Base-by-base conservation (phyloP, 1,140 invertebrate genomes). In the Drosophila equinoxialis region DNA sequence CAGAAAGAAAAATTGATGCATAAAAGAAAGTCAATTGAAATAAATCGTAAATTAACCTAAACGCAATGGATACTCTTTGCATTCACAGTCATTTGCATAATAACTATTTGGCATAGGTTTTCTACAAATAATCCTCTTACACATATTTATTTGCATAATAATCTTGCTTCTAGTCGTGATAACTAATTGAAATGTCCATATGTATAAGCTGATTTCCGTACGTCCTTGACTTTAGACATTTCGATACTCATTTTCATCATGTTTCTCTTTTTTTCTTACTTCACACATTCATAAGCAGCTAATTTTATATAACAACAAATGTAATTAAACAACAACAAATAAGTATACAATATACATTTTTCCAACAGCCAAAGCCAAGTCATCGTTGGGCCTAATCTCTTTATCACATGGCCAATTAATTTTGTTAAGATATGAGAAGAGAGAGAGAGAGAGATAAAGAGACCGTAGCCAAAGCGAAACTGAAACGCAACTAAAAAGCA, bases 371-470 rank as follows among this genome's bases (percentile, higher is more conserved):
- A 42, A 48, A 64, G 62, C 2, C 45, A 51, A 45, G 54, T 14
- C 65, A 48, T 45, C 13, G 66, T 68, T 35, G 57, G 57, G 17
- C 33, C 73, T 77, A 83, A 86, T 86, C 83, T 83, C 59, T 83
- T 83, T 86, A 86, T 86, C 83, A 83, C 68, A 82, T n/a, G 84
- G 67, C 79, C 84, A 86, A 87, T 86, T 87, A 87, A 83, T 70
- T 86, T 74, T 71, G 83, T 83, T 86, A 79, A 86, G 74, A 66
- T 77, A 70, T 59, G 66, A 66, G 35, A 14, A 14, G 26, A 30
- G 26, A 30, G 26, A 30, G 30, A 30, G 30, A 30, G 30, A 64
- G 33, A 14, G 23, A 57, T 77, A 65, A 64, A 20, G 45, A 62
- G 77, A 51, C 17, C 26, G 37, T 51, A 71, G 39, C 23, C 65